These are phyloP conservation scores for Catamblyrhynchus diadema DNA, from an alignment of 2,797 vertebrate species.

Conservation along the genomic window DNA sequence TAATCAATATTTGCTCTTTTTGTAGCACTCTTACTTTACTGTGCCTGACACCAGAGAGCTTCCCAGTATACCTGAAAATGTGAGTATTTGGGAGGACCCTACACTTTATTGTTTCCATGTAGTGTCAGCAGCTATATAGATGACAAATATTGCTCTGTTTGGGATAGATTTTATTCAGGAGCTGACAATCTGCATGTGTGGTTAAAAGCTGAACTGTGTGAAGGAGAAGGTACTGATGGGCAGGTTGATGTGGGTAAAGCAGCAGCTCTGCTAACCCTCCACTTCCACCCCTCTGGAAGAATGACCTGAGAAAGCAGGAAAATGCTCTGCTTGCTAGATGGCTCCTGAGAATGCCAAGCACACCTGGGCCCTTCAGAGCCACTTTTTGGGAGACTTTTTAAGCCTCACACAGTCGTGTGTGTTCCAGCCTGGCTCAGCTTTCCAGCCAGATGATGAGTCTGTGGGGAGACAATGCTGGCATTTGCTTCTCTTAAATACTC, in stretches of 20 bases:
- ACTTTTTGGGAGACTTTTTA: neutral
- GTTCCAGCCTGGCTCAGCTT: neutral
- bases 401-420: fast-evolving
- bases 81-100: constrained; percentile 74
- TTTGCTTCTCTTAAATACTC: constrained; percentile 1
- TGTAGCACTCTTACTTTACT: constrained; percentile 93
- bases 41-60: constrained; percentile 92
- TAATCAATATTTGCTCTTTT: constrained; percentile 47
- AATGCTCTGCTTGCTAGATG: fast-evolving
- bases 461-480: constrained; percentile 20
- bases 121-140: neutral
- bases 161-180: neutral
- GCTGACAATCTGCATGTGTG: neutral
- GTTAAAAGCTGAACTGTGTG: neutral
- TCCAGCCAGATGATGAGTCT: neutral
- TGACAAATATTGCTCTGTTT: neutral
- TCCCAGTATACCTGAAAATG: constrained; percentile 97
- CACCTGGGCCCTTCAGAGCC: neutral
- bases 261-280: neutral
- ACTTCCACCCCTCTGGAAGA: neutral
- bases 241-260: neutral
- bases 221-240: neutral
- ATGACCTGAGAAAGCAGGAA: neutral
- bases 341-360: neutral
- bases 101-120: neutral